Conservation (phyloP, 2,113 vertebrate species). For the Monopterus albus region DNA sequence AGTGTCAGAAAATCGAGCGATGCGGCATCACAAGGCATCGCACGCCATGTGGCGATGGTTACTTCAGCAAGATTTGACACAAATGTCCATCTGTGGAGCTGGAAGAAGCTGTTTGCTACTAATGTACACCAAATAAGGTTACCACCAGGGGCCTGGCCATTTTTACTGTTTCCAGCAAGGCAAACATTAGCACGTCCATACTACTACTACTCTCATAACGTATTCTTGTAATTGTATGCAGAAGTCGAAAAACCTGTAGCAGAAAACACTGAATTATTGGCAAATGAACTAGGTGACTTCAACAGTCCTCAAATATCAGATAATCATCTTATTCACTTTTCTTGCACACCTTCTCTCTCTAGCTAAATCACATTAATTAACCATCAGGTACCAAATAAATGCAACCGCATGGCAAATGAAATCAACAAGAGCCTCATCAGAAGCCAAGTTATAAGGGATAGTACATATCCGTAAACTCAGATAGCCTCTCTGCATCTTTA, state of each 20-base stretch:
- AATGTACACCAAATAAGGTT: constrained; percentile 31
- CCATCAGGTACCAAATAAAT: constrained; percentile 42
- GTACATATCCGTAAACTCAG: constrained; percentile 16
- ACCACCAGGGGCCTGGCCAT: constrained; percentile 14
- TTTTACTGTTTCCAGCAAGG: background rate
- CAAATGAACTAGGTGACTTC: constrained; percentile 31
- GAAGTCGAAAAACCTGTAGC: constrained; percentile 25
- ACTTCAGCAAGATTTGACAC: constrained; percentile 12
- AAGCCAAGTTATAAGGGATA: constrained; percentile 7
- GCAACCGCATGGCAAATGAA: constrained; percentile 21
- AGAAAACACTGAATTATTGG: background rate
- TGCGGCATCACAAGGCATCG: background rate
- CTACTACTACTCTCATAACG: constrained; percentile 14
- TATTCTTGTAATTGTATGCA: constrained; percentile 17
- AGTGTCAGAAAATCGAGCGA: background rate
- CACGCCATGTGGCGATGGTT: constrained; percentile 14
- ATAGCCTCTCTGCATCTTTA: constrained; percentile 9
- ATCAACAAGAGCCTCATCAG: constrained; percentile 34
- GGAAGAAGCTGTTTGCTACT: constrained; percentile 11
- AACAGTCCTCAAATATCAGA: constrained; percentile 51
- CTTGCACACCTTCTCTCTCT: constrained; percentile 6
- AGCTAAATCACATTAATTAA: constrained; percentile 49
- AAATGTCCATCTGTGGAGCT: constrained; percentile 24
- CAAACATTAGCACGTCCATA: constrained; percentile 19
- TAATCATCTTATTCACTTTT: constrained; percentile 49